Evolutionary conservation across 2,888 invertebrate species (phyloP).

Genomic region (Seira sanloemensis): DNA sequence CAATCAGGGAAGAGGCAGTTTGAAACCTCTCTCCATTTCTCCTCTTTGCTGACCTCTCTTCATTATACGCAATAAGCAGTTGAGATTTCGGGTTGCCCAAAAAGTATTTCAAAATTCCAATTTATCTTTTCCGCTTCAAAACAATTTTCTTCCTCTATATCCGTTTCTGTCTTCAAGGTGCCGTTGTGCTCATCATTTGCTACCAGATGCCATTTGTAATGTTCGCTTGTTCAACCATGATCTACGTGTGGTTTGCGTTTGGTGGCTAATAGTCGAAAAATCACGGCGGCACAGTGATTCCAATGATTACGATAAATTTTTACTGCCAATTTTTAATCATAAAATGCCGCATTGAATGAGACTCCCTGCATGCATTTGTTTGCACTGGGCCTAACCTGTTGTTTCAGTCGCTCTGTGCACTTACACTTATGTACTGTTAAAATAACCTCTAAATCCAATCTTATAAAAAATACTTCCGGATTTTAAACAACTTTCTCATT

Average conservation of each 20-base stretch:
- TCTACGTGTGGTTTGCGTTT: constrained; percentile 48
- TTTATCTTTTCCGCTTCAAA: constrained; percentile 21
- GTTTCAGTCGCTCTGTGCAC: neutral
- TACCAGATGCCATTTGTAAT: constrained; percentile 15
- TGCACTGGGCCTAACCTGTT: constrained; percentile 26
- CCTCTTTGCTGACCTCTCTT: too few relatives aligned
- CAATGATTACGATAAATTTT: neutral
- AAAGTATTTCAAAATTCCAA: constrained; percentile 24
- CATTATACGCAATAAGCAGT: too few relatives aligned
- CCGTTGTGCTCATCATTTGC: constrained; percentile 4
- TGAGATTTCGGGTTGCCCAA: too few relatives aligned
- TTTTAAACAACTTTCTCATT: constrained; percentile 52
- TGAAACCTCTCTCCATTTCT: too few relatives aligned
- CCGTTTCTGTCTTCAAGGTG: constrained; percentile 10
- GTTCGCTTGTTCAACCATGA: constrained; percentile 43
- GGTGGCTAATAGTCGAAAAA: constrained; percentile 42
- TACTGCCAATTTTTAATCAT: constrained; percentile 45
- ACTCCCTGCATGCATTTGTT: constrained; percentile 16
- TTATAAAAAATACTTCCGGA: constrained; percentile 47
- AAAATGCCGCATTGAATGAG: constrained; percentile 35
- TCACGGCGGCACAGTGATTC: constrained; percentile 37
- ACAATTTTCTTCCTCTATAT: neutral
- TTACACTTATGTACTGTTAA: constrained; percentile 36
- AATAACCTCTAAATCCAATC: constrained; percentile 40
- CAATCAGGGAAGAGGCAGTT: too few relatives aligned